Conservation (phyloP, 2,888 invertebrate genomes). For the Poecilus cupreus region DNA sequence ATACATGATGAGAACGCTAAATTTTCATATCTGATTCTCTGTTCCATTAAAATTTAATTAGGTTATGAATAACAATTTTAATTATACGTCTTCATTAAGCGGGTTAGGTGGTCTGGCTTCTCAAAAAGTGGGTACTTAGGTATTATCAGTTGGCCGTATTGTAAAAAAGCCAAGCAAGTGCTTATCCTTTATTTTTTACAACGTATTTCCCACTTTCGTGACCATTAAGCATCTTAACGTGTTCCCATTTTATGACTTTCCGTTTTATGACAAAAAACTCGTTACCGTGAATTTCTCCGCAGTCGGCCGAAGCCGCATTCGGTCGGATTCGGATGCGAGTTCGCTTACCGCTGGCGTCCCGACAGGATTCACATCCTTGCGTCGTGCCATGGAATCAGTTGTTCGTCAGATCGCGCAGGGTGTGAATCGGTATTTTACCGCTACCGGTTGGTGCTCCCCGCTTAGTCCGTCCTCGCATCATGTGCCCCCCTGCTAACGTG, state of each 20-base stretch:
- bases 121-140: not conserved
- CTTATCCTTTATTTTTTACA: slow-evolving; percentile 45
- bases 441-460: slow-evolving; percentile 49
- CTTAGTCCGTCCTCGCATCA: slow-evolving; percentile 52
- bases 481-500: slow-evolving; percentile 28
- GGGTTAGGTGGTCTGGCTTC: not conserved
- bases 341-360: not conserved
- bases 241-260: slow-evolving; percentile 52
- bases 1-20: no score
- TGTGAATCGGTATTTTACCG: slow-evolving; percentile 26
- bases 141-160: slow-evolving; percentile 3
- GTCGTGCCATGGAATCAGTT: slow-evolving; percentile 20
- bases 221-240: slow-evolving; percentile 45
- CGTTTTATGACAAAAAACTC: slow-evolving; percentile 54
- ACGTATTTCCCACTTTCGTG: slow-evolving; percentile 24
- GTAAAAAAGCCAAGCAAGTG: slow-evolving; percentile 16
- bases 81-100: not conserved
- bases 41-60: not conserved
- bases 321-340: slow-evolving; percentile 25
- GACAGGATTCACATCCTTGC: not conserved
- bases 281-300: slow-evolving; percentile 35
- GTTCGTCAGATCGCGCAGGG: slow-evolving; percentile 40
- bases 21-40: not conserved
- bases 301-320: slow-evolving; percentile 49
- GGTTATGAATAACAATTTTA: not conserved